phyloP scores from a whole-genome alignment of 2,797 vertebrate species.

The Scyliorhinus canicula region DNA sequence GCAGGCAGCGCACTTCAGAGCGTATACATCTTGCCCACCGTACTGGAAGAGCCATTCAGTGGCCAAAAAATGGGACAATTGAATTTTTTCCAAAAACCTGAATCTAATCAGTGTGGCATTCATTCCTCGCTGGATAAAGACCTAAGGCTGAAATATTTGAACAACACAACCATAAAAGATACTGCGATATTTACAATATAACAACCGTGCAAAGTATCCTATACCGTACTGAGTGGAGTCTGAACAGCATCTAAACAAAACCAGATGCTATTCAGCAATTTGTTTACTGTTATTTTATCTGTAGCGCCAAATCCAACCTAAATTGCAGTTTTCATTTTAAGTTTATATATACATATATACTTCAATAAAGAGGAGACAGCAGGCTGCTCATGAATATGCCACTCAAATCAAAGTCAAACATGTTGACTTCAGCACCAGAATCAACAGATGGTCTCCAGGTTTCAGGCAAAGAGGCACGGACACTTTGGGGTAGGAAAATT shows the following conservation, averaged over 20 bases:
- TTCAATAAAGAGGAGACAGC: not conserved
- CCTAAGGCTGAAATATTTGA: not conserved
- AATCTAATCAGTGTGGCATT: not conserved
- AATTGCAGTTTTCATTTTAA: not conserved
- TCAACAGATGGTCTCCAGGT: not conserved
- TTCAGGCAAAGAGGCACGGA: not conserved
- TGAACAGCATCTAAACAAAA: not conserved
- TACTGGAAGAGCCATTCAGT: not conserved
- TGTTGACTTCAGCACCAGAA: not conserved
- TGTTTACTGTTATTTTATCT: not conserved
- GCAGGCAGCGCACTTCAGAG: not conserved
- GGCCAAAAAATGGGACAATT: not conserved
- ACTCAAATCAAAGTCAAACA: not conserved
- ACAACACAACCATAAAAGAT: not conserved
- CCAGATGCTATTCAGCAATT: not conserved
- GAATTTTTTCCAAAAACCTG: not conserved
- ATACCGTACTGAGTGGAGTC: not conserved
- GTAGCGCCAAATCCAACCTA: not conserved
- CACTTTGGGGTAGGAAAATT: not conserved
- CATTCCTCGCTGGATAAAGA: not conserved
- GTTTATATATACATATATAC: not conserved
- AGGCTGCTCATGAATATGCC: not conserved
- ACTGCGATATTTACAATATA: not conserved
- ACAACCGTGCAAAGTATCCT: not conserved
- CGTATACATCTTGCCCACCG: not conserved